A percentile compares a stretch with the other conserved stretches of the same genome.
phyloP scores from a whole-genome alignment of 2,888 invertebrate species.

The Diarsia brunnea region DNA sequence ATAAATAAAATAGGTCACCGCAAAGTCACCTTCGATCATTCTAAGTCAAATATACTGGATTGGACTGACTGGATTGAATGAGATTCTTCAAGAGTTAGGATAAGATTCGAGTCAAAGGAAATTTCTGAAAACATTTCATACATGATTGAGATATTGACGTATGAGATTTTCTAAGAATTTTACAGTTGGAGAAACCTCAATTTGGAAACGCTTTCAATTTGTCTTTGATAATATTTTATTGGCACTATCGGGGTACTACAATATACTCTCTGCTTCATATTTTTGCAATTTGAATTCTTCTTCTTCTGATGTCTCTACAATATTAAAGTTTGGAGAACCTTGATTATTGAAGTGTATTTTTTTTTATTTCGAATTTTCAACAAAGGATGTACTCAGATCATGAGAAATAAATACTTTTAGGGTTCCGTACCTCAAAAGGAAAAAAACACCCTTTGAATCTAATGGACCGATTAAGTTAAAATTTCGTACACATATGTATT shows the following conservation, averaged over 20 bases:
- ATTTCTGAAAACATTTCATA: background rate
- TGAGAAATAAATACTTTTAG: no score
- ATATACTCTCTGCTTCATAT: no score
- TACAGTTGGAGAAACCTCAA: background rate
- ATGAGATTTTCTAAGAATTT: background rate
- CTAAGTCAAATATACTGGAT: background rate
- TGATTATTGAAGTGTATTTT: background rate
- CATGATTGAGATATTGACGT: background rate
- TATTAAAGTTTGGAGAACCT: background rate
- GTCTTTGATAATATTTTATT: slow-evolving; percentile 21
- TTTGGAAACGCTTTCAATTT: background rate
- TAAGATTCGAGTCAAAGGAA: background rate
- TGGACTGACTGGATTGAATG: background rate
- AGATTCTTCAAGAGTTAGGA: background rate
- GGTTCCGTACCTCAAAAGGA: no score
- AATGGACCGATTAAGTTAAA: no score
- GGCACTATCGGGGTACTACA: slow-evolving; percentile 3
- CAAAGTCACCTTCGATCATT: background rate
- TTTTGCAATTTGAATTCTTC: background rate
- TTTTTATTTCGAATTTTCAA: no score
- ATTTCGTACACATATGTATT: no score
- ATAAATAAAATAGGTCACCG: background rate
- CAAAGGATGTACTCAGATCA: no score
- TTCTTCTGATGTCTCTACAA: background rate
- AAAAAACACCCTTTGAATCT: no score